These are phyloP conservation scores for Archaeoteleia sp. DNA, from an alignment of 2,888 invertebrate genomes.

Conservation along the genomic window DNA sequence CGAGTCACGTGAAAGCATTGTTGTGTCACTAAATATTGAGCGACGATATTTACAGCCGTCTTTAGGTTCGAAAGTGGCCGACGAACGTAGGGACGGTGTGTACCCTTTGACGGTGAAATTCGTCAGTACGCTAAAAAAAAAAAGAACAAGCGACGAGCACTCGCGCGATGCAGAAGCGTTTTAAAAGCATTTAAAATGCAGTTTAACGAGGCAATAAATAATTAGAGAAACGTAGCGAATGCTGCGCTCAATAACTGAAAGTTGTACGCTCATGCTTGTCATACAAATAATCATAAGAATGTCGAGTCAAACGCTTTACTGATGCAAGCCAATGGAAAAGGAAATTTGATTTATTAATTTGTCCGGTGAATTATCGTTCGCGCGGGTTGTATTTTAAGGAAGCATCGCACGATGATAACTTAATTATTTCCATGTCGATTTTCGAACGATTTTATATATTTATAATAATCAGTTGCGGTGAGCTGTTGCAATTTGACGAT, in stretches of 20 bases:
- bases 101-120: constrained; percentile 53
- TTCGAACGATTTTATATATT: too few relatives aligned
- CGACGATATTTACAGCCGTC: constrained; percentile 45
- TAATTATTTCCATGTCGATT: constrained; percentile 17
- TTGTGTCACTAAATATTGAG: constrained; percentile 56
- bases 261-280: constrained; percentile 36
- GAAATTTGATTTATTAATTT: constrained; percentile 43
- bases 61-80: constrained; percentile 39
- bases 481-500: too few relatives aligned
- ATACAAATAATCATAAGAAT: constrained; percentile 47
- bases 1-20: constrained; percentile 61
- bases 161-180: constrained; percentile 41
- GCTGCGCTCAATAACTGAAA: constrained; percentile 42
- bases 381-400: constrained; percentile 16
- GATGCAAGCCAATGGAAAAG: constrained; percentile 7
- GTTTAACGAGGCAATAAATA: constrained; percentile 52
- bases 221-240: constrained; percentile 49
- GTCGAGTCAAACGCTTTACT: constrained; percentile 35
- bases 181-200: constrained; percentile 49
- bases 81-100: constrained; percentile 15
- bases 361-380: constrained; percentile 18
- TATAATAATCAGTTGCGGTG: too few relatives aligned
- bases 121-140: constrained; percentile 39
- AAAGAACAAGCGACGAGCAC: constrained; percentile 4
- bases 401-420: constrained; percentile 39